These are phyloP conservation scores for Adelognathus sp. DNA, from an alignment of 2,888 invertebrate genomes.

Conservation along the genomic window DNA sequence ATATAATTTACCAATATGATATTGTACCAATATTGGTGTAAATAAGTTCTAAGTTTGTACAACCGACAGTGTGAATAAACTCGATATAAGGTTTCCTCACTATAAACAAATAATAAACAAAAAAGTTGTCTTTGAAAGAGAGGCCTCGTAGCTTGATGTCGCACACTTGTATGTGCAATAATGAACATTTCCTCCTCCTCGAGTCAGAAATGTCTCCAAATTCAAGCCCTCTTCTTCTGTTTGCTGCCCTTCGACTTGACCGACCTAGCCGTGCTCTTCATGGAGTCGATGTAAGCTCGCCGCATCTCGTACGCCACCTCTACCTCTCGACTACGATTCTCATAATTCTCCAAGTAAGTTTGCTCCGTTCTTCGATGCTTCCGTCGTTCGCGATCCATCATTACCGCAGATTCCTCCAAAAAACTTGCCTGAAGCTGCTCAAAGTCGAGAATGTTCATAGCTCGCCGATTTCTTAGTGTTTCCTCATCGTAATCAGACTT, in stretches of 20 bases:
- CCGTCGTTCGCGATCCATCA: constrained; percentile 2
- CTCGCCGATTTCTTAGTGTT: constrained; percentile 55
- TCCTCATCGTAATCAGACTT: constrained; percentile 61
- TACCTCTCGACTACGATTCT: neutral
- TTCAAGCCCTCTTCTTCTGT: constrained; percentile 15
- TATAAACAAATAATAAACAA: too few species aligned
- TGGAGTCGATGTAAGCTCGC: constrained; percentile 19
- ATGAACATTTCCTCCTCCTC: constrained; percentile 19
- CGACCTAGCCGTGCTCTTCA: constrained; percentile 20
- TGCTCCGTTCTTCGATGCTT: neutral
- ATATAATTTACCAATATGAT: too few species aligned
- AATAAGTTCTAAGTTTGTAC: too few species aligned
- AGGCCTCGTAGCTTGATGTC: too few species aligned
- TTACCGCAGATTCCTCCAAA: constrained; percentile 25
- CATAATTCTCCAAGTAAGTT: constrained; percentile 25
- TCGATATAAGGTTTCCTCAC: too few species aligned
- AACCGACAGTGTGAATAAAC: too few species aligned
- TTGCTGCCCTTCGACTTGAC: constrained; percentile 44
- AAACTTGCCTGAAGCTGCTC: constrained; percentile 32
- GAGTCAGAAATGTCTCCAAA: neutral
- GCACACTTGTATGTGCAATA: too few species aligned
- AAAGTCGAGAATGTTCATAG: constrained; percentile 53
- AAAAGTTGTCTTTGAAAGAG: too few species aligned
- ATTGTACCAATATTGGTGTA: too few species aligned
- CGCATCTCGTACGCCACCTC: constrained; percentile 31